Conservation (phyloP, 2,113 vertebrate genomes). For the Progne subis region DNA sequence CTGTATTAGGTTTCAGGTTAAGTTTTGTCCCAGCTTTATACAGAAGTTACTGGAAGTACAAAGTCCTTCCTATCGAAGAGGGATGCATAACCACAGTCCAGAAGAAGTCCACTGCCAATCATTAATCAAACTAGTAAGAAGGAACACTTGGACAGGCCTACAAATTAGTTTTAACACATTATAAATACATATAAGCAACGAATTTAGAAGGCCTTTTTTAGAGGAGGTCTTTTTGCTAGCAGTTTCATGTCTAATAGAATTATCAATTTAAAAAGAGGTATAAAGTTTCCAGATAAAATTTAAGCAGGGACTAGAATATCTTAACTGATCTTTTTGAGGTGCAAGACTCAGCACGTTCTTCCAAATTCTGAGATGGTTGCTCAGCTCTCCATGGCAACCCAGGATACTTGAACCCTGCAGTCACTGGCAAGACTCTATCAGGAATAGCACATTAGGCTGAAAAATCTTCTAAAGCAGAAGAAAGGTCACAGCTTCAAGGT, state of each 20-base stretch:
- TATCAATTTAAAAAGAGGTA: not conserved
- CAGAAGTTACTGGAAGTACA: not conserved
- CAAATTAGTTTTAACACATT: not conserved
- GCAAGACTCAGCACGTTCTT: not conserved
- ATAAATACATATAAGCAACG: not conserved
- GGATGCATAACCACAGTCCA: not conserved
- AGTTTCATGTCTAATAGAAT: not conserved
- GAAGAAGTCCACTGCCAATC: not conserved
- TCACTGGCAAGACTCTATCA: not conserved
- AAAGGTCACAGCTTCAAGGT: not conserved
- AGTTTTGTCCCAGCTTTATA: not conserved
- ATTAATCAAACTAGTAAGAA: not conserved
- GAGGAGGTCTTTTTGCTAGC: not conserved
- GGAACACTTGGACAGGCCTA: not conserved
- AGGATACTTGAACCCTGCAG: not conserved
- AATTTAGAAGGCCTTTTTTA: not conserved
- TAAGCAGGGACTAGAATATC: not conserved
- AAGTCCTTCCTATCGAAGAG: not conserved
- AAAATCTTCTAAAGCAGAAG: not conserved
- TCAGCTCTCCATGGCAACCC: conserved; percentile 25
- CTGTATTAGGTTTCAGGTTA: not conserved
- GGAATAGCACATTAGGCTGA: not conserved
- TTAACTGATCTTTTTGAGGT: not conserved
- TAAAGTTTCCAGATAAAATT: not conserved
- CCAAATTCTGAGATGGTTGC: not conserved